phyloP scores from a whole-genome alignment of 1,140 invertebrate genomes.

The Bursaphelenchus mucronatus region DNA sequence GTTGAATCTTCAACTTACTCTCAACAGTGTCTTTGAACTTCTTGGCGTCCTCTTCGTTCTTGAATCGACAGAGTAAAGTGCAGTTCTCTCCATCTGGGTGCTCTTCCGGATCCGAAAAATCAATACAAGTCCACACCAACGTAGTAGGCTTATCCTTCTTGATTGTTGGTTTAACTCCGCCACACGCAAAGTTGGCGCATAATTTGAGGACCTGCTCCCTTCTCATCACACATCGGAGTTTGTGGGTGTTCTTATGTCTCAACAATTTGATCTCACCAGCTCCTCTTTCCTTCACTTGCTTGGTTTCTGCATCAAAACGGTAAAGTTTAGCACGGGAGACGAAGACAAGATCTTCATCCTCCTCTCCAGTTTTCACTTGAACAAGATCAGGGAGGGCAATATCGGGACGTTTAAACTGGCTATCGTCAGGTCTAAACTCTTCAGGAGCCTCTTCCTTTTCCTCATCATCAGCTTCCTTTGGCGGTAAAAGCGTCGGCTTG shows the following conservation, averaged over 20 bases:
- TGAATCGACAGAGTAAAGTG: constrained; percentile 9
- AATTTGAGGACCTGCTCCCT: constrained; percentile 78
- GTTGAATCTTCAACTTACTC: too few relatives aligned
- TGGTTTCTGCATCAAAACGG: constrained; percentile 65
- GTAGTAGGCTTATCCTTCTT: not conserved
- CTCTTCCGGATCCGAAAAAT: constrained; percentile 16
- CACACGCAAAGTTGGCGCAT: constrained; percentile 73
- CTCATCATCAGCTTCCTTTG: constrained; percentile 6
- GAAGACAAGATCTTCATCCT: constrained; percentile 74
- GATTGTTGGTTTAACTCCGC: constrained; percentile 49
- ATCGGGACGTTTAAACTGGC: constrained; percentile 65
- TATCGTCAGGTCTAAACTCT: constrained; percentile 19
- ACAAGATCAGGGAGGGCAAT: constrained; percentile 77
- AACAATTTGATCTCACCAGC: constrained; percentile 65
- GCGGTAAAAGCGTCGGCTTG: too few relatives aligned
- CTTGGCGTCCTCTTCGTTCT: constrained; percentile 8
- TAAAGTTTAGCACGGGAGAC: constrained; percentile 74
- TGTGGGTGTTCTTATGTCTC: constrained; percentile 68
- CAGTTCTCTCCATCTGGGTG: constrained; percentile 13
- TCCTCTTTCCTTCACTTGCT: constrained; percentile 65
- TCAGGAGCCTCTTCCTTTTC: constrained; percentile 15
- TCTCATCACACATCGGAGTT: constrained; percentile 76
- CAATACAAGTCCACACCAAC: constrained; percentile 7
- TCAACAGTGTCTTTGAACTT: constrained; percentile 7
- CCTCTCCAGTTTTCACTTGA: constrained; percentile 78